Base-by-base conservation (phyloP, 64 coral and sea anemone genomes). In the Stylophora pistillata region DNA sequence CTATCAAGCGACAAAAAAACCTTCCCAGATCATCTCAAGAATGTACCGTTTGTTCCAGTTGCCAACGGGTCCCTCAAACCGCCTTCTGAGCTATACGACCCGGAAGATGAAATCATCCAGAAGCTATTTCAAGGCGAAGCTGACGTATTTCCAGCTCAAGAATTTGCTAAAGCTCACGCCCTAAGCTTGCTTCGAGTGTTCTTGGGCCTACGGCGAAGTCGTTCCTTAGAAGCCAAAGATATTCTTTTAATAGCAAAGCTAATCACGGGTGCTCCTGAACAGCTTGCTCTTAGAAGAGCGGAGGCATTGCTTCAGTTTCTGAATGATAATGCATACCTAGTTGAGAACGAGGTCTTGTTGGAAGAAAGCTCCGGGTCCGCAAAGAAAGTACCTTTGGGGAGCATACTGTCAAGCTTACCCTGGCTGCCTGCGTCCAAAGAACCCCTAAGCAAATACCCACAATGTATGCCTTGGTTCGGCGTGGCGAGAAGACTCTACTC, bases 161-260 rank as follows among this genome's bases (percentile, higher is more conserved):
- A 95, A 71, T 98, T 89, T 71, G 79, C 93, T 17, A 95, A 91
- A 73, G 30, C 93, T 0, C 89, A 98, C 32, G 64, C 90, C 0
- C 81, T 98, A 15, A 92, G 93, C 28, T 70, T 95, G 28, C 93
- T 98, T 61, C 89, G 93, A 81, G 95, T 96, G 17, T 98, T 92
- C 75, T 71, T 98, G 18, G 89, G 93, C n/a, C 69, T 98, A n/a
- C 73, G 87, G 58, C 85, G 89, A 92, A 95, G 93, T 25, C 86
- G 92, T 57, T 82, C 90, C 13, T 79, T 98, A 37, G 75, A 79
- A 73, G 93, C 92, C 21, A 69, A 89, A 58, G 93, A 98, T 66
- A 29, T 91, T 55, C 82, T 95, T 33, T 77, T 71, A 18, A 92
- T 98, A 52, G 93, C 93, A 18, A 91, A 71, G 25, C 89, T 92